phyloP scores from a whole-genome alignment of 2,888 invertebrate genomes.

The Trimorus sp. region DNA sequence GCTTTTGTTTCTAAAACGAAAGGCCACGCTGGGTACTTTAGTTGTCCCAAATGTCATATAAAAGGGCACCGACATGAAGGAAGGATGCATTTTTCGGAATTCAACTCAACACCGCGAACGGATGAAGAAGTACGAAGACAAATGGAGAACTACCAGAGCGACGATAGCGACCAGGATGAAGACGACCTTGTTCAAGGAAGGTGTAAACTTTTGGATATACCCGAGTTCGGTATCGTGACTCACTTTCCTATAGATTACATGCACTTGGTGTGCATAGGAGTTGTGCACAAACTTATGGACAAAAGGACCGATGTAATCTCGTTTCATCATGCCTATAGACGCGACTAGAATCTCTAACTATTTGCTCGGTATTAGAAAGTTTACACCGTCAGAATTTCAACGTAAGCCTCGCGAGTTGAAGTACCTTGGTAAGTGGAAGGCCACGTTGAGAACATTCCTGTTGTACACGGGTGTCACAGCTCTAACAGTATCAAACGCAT shows the following conservation, averaged over 20 bases:
- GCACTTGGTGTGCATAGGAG: constrained; percentile 7
- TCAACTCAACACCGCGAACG: neutral
- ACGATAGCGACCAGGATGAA: neutral
- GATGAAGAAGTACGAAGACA: neutral
- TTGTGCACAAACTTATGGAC: neutral
- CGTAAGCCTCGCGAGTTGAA: neutral
- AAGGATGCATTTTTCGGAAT: neutral
- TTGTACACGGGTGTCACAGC: constrained; percentile 2
- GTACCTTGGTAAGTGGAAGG: neutral
- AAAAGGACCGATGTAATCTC: neutral
- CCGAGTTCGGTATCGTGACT: neutral
- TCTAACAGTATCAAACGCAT: neutral
- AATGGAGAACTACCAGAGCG: constrained; percentile 2
- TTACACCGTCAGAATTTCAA: neutral
- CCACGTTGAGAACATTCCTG: neutral
- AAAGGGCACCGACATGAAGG: neutral
- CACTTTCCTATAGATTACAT: neutral
- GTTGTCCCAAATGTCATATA: neutral
- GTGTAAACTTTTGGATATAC: neutral
- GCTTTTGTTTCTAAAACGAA: neutral
- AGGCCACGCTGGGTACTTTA: constrained; percentile 3
- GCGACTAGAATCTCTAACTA: neutral
- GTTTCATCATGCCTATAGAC: neutral
- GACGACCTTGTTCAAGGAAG: constrained; percentile 1
- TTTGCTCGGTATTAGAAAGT: neutral